A percentile compares a stretch with the other conserved stretches of the same genome.
Evolutionary conservation across 2,888 invertebrate genomes (phyloP).

Genomic region (Trissolcus japonicus): DNA sequence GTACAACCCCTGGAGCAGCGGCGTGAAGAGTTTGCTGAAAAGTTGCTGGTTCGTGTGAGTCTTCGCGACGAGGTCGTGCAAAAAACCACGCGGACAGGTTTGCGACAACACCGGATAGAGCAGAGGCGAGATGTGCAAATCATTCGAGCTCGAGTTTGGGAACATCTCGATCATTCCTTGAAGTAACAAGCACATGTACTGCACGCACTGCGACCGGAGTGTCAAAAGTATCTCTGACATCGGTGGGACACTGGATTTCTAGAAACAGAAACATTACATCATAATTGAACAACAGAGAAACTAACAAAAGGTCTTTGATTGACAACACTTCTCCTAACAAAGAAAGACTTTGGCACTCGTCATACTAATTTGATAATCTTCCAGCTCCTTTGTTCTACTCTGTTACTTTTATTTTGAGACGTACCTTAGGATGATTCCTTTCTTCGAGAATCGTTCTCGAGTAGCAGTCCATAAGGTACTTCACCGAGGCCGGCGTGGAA

Average conservation of each 20-base stretch:
- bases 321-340: neutral
- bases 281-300: neutral
- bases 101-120: conserved; percentile 84
- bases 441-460: conserved; percentile 85
- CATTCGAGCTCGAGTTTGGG: conserved; percentile 35
- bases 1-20: conserved; percentile 84
- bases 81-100: conserved; percentile 84
- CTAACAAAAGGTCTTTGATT: neutral
- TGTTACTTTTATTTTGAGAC: neutral
- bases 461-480: conserved; percentile 82
- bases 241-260: conserved; percentile 85
- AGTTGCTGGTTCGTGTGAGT: conserved; percentile 80
- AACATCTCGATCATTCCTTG: conserved; percentile 77
- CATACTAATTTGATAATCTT: no score
- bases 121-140: conserved; percentile 80
- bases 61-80: conserved; percentile 82
- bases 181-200: conserved; percentile 79
- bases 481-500: conserved; percentile 68
- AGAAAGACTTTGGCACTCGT: neutral
- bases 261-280: conserved; percentile 58
- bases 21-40: conserved; percentile 81
- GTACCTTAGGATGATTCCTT: conserved; percentile 84
- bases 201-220: conserved; percentile 80
- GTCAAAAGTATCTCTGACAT: conserved; percentile 81
- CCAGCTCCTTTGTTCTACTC: neutral